Conservation (phyloP, 2,113 vertebrate species). For the Chloroceryle aenea region DNA sequence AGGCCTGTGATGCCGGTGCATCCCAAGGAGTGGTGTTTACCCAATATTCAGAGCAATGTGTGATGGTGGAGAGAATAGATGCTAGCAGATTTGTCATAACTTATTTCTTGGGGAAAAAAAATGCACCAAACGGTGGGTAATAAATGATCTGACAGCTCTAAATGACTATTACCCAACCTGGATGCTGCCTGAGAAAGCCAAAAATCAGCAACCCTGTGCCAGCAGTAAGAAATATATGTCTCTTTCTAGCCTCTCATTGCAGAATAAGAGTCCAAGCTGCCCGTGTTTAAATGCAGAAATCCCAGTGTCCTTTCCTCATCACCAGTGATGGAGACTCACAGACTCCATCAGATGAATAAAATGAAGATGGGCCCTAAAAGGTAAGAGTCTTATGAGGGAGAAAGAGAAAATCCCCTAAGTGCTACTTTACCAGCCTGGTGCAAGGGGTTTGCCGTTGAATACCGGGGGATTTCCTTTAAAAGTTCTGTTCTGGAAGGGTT, state of each 20-base stretch:
- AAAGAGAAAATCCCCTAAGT: background rate
- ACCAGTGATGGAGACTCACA: background rate
- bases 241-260: background rate
- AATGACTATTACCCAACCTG: background rate
- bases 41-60: background rate
- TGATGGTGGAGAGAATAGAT: background rate
- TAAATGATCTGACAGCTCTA: background rate
- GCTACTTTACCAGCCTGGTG: background rate
- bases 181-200: background rate
- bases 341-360: fast-evolving
- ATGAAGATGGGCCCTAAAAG: background rate
- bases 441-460: background rate
- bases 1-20: background rate
- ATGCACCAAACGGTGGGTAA: background rate
- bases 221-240: background rate
- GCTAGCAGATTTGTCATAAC: background rate
- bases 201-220: background rate
- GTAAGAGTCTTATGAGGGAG: background rate
- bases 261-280: background rate
- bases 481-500: background rate
- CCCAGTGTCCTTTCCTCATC: background rate
- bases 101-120: background rate
- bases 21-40: background rate
- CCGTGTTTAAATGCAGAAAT: background rate
- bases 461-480: background rate